Conservation (phyloP, 1,140 invertebrate genomes). For the Meloidogyne exigua region DNA sequence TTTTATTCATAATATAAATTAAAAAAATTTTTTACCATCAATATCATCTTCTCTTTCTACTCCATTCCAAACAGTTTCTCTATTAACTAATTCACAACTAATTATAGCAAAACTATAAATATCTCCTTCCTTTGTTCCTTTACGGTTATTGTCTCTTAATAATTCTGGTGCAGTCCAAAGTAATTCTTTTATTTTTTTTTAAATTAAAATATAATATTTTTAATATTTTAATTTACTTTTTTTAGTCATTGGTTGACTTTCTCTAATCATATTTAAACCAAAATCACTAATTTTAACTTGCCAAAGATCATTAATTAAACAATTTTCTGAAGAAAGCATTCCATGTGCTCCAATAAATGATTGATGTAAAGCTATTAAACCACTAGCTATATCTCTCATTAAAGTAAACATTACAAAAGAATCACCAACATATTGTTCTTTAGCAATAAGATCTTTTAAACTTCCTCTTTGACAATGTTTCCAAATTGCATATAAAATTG, state of each 20-base stretch:
- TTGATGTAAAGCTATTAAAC: constrained; percentile 48
- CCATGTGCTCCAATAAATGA: constrained; percentile 48
- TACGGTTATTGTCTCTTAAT: constrained; percentile 69
- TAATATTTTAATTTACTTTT: constrained; percentile 34
- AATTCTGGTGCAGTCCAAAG: constrained; percentile 88
- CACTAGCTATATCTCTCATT: constrained; percentile 81
- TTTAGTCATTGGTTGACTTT: constrained; percentile 30
- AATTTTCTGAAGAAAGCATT: constrained; percentile 43
- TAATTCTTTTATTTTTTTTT: constrained; percentile 71
- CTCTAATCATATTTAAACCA: constrained; percentile 39
- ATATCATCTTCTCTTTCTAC: constrained; percentile 45
- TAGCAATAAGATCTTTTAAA: constrained; percentile 80
- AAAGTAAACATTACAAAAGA: constrained; percentile 88
- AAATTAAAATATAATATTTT: not conserved
- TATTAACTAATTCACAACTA: constrained; percentile 60
- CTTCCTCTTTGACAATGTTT: constrained; percentile 79
- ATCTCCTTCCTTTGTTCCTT: constrained; percentile 53
- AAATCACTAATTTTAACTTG: constrained; percentile 50
- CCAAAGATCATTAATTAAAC: constrained; percentile 57
- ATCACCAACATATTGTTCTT: constrained; percentile 88
- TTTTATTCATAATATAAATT: too few species aligned
- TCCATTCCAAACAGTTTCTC: constrained; percentile 67
- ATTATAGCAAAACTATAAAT: constrained; percentile 61
- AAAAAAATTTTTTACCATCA: constrained; percentile 34
- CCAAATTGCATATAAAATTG: constrained; percentile 71